Evolutionary conservation across 2,797 vertebrate species (phyloP).

Genomic region (Sorex maritimensis): DNA sequence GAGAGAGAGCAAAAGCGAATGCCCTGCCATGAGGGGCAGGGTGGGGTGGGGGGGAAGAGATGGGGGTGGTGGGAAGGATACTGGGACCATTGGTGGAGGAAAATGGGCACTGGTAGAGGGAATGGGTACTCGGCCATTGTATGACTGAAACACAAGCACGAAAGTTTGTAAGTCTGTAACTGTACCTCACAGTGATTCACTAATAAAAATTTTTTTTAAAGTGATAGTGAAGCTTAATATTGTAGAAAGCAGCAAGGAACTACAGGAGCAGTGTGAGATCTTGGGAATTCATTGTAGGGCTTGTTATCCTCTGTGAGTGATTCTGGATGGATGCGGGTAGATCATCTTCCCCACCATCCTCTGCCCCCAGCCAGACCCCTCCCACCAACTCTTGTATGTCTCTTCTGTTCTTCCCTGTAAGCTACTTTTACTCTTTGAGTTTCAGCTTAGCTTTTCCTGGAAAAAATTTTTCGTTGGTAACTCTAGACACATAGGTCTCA

Average conservation of each 20-base stretch:
- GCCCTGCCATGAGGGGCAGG: too few species aligned
- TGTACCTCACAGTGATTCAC: too few species aligned
- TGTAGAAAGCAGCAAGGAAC: background rate
- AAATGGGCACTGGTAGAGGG: too few species aligned
- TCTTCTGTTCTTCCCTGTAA: background rate
- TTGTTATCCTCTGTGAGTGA: background rate
- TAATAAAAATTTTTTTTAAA: too few species aligned
- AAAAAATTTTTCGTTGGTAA: background rate
- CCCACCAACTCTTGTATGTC: background rate
- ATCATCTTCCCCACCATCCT: accelerated
- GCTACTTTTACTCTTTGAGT: slow-evolving; percentile 9
- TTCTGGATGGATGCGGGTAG: background rate
- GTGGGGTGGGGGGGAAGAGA: too few species aligned
- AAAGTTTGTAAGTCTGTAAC: too few species aligned
- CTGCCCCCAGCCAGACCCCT: accelerated
- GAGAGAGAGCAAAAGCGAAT: too few species aligned
- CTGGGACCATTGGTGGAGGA: too few species aligned
- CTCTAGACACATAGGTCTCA: background rate
- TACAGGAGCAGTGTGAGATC: background rate
- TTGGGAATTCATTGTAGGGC: background rate
- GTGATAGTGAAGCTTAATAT: background rate
- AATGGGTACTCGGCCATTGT: too few species aligned
- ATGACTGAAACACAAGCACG: too few species aligned
- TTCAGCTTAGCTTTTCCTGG: slow-evolving; percentile 16
- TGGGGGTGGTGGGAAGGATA: too few species aligned